Evolutionary conservation across 2,888 invertebrate species (phyloP).

Genomic region (Orgyia antiqua): DNA sequence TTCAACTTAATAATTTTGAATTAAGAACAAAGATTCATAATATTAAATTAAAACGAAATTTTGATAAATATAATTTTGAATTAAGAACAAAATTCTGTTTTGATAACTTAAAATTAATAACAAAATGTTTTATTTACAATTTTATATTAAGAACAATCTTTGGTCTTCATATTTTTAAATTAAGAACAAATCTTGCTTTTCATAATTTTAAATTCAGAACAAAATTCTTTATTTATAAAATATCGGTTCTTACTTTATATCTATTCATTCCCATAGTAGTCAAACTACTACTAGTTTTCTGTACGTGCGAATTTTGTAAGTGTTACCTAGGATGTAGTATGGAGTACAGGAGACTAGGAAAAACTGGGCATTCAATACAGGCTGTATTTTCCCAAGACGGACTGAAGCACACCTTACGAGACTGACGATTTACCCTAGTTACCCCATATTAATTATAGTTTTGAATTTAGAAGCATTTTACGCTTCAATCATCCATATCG

Average conservation of each 20-base stretch:
- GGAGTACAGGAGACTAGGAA: slow-evolving; percentile 6
- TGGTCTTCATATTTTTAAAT: too few relatives aligned
- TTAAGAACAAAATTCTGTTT: too few relatives aligned
- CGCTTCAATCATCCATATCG: slow-evolving; percentile 20
- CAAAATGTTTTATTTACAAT: too few relatives aligned
- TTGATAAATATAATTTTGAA: too few relatives aligned
- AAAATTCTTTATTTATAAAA: slow-evolving; percentile 1
- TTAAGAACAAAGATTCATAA: too few relatives aligned
- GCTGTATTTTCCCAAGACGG: slow-evolving; percentile 24
- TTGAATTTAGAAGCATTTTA: slow-evolving; percentile 19
- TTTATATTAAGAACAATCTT: too few relatives aligned
- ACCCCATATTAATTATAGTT: slow-evolving; percentile 23
- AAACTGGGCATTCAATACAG: slow-evolving; percentile 17
- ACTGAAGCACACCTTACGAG: slow-evolving; percentile 37
- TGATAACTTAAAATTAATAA: too few relatives aligned
- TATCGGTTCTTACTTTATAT: slow-evolving; percentile 5
- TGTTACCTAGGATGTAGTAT: too few relatives aligned
- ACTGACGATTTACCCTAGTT: slow-evolving; percentile 56
- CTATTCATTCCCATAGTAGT: slow-evolving; percentile 15
- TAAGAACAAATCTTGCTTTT: too few relatives aligned
- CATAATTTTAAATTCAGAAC: neutral
- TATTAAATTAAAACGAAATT: too few relatives aligned
- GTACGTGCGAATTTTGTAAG: too few relatives aligned
- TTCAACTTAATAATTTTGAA: neutral
- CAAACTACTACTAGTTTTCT: slow-evolving; percentile 3